Evolutionary conservation across 2,888 invertebrate species (phyloP).

Genomic region (Harpalus rubripes): DNA sequence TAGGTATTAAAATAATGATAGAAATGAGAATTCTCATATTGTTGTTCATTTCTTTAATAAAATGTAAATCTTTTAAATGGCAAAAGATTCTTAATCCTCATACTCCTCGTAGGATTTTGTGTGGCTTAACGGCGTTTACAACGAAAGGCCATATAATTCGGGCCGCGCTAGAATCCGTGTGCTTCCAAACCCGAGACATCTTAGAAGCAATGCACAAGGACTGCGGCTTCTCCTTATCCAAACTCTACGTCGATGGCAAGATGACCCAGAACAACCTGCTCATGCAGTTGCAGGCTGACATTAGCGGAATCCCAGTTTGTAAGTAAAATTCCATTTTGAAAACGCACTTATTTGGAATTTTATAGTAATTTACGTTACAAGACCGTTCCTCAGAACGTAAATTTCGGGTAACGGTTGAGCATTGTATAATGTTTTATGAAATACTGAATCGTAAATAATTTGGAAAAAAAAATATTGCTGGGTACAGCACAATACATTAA

Average conservation of each 20-base stretch:
- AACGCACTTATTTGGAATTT: too few relatives aligned
- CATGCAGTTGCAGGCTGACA: conserved; percentile 97
- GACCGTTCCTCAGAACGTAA: too few relatives aligned
- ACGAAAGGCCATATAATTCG: conserved; percentile 95
- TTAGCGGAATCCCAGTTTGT: conserved; percentile 94
- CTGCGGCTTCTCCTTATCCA: conserved; percentile 89
- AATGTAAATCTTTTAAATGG: conserved; percentile 7
- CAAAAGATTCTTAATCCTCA: neutral
- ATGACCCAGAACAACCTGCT: conserved; percentile 94
- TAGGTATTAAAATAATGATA: too few relatives aligned
- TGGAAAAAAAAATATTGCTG: too few relatives aligned
- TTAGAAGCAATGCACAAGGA: conserved; percentile 97
- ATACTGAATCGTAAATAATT: too few relatives aligned
- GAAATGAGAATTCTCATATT: too few relatives aligned
- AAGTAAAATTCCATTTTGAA: conserved; percentile 74
- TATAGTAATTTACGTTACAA: too few relatives aligned
- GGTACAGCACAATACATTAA: too few relatives aligned
- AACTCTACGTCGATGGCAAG: conserved; percentile 95
- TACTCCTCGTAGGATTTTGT: conserved; percentile 83
- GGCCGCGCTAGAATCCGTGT: conserved; percentile 96
- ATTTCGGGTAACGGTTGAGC: too few relatives aligned
- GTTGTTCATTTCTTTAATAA: neutral
- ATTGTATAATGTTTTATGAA: too few relatives aligned
- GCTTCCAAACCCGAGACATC: conserved; percentile 97
- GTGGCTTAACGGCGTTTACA: conserved; percentile 95